Evolutionary conservation across 2,888 invertebrate species (phyloP).

Genomic region (Cartodere bifasciata): DNA sequence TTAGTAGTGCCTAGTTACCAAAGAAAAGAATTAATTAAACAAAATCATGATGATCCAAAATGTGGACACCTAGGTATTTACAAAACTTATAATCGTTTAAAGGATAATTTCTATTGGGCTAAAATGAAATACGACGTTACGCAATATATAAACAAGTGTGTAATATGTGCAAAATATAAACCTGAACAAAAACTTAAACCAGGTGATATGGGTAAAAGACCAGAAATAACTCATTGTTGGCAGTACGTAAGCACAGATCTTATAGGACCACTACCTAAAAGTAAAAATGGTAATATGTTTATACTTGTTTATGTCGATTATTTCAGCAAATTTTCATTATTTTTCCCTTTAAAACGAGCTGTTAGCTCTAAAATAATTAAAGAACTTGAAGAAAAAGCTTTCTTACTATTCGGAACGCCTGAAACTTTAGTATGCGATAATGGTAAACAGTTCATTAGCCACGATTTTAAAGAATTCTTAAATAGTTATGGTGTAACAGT

Average conservation of each 20-base stretch:
- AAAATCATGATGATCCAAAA: constrained; percentile 18
- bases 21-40: constrained; percentile 10
- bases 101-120: constrained; percentile 20
- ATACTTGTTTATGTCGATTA: constrained; percentile 14
- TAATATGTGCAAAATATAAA: constrained; percentile 17
- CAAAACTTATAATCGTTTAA: constrained; percentile 16
- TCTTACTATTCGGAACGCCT: constrained; percentile 18
- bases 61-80: constrained; percentile 20
- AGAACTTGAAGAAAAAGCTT: constrained; percentile 16
- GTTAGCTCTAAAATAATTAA: constrained; percentile 11
- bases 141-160: constrained; percentile 17
- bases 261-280: constrained; percentile 16
- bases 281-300: constrained; percentile 10
- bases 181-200: constrained; percentile 14
- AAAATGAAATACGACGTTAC: constrained; percentile 17
- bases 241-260: constrained; percentile 14
- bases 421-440: constrained; percentile 19
- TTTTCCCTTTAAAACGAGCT: constrained; percentile 16
- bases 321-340: constrained; percentile 16
- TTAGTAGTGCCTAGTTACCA: constrained; percentile 13
- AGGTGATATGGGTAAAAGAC: constrained; percentile 17
- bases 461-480: constrained; percentile 10
- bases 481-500: constrained; percentile 11
- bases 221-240: constrained; percentile 13
- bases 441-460: constrained; percentile 18